A percentile compares a stretch with the other conserved stretches of the same genome.
phyloP scores from a whole-genome alignment of 2,888 invertebrate genomes.

The Nomada goodeniana region DNA sequence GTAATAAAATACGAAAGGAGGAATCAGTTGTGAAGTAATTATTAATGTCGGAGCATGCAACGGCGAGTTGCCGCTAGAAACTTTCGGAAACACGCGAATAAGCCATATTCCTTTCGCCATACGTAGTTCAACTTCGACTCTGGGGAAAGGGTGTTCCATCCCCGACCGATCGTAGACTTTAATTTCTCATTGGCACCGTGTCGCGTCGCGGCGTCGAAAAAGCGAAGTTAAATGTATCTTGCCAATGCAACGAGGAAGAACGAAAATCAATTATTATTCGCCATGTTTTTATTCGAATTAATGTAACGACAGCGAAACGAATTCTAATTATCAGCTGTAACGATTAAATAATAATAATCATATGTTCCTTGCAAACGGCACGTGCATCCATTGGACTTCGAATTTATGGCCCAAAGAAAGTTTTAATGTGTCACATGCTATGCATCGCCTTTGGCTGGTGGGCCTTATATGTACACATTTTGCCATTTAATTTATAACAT shows the following conservation, averaged over 20 bases:
- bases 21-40: conserved; percentile 83
- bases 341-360: too few relatives aligned
- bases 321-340: too few relatives aligned
- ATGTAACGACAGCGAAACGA: neutral
- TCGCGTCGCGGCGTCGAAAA: conserved; percentile 59
- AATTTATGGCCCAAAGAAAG: too few relatives aligned
- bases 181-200: conserved; percentile 78
- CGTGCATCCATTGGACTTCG: too few relatives aligned
- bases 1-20: conserved; percentile 69
- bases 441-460: too few relatives aligned
- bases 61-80: conserved; percentile 77
- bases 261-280: neutral
- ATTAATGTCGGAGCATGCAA: conserved; percentile 83
- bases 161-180: conserved; percentile 74
- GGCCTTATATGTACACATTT: too few relatives aligned
- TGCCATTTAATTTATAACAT: too few relatives aligned
- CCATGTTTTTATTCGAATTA: neutral
- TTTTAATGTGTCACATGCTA: too few relatives aligned
- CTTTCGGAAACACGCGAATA: conserved; percentile 83
- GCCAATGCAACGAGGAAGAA: neutral
- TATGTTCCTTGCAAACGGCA: too few relatives aligned
- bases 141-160: conserved; percentile 69
- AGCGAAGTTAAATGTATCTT: neutral
- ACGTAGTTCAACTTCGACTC: conserved; percentile 79
- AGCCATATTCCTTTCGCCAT: conserved; percentile 82